Evolutionary conservation across 2,113 vertebrate genomes (phyloP), one percentile per base, ranked within the genome.

Genomic region (Cygnus buccinator): DNA sequence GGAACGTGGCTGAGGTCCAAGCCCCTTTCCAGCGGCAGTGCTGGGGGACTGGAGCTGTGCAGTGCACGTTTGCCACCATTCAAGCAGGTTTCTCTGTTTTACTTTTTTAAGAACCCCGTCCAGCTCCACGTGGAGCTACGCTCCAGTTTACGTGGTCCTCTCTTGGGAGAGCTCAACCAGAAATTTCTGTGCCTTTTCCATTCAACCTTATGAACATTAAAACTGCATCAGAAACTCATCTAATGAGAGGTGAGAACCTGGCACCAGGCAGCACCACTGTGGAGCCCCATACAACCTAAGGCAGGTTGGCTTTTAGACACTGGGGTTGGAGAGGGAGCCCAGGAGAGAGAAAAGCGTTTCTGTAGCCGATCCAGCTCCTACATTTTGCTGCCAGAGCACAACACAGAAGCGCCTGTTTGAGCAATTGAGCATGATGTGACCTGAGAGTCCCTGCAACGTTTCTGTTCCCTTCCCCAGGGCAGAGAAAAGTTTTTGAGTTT

Each of bases 371-470:
- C 96, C 96, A 86, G 80, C 94, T 70, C 93, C 95, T 82, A 75
- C 33, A 26, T 87, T 84, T 90, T 77, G 94, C 93, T 91, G 92
- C 94, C 88, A 92, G 66, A 96, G 92, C 94, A 96, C 90, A 87
- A 97, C 15, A 95, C 88, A 96, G 90, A 97, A 98, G 97, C 95
- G 97, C 96, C 96, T 78, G 80, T 94, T 71, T 79, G 96, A 98
- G 97, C 95, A 96, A 97, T 97, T 98, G 98, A 98, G 98, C 98
- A 98, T 98, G 98, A 98, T 98, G 98, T 98, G 97, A 96, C 98
- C 97, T 96, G 87, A 97, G 84, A 96, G 93, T 92, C 92, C 98
- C 97, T 94, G 95, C 89, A 94, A 92, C 87, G 44, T 62, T 70
- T n/a, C 93, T 18, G 37, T 31, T 79, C 62, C 96, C 89, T 77